Base-by-base conservation (phyloP, 2,888 invertebrate species). In the Scaptomyza reducta region DNA sequence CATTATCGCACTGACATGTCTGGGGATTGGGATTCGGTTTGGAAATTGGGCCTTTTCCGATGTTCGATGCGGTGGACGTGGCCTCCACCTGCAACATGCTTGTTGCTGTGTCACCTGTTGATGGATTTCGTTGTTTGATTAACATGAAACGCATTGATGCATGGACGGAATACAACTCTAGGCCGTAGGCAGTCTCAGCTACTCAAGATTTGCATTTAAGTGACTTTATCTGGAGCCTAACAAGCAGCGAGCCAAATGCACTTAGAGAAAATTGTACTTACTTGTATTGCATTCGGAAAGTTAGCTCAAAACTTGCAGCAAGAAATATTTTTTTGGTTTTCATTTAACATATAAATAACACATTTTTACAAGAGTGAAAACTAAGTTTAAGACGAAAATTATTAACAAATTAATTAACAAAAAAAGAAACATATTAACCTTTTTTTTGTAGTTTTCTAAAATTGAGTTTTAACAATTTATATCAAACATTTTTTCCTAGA, bases 1-100 rank as follows among this genome's bases (percentile, higher is more conserved):
- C 86, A 89, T 89, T 90, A 90, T 88, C 89, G 85, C 87, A 88
- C 79, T 84, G 86, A 87, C 82, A 88, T 86, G 86, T 86, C 80
- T 86, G 80, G 65, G 65, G 79, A 83, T 71, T 50, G 50, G 25
- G 50, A 77, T 83, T 46, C 50, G 68, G 49, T 31, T 38, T 45
- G 47, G 50, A 74, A 41, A 68, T 51, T 53, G 55, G 44, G 38
- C 7, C n/a, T n/a, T n/a, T n/a, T n/a, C n/a, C n/a, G n/a, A n/a
- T n/a, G n/a, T 35, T 31, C 3, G 14, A 0, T 29, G 49, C 50
- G 38, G 51, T 31, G 0, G 14, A 0, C 22, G 49, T 45, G 38
- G 51, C 55, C 57, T 77, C 74, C 62, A 67, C 68, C 55, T 65
- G 70, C 54, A 51, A 55, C 56, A 59, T 35, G 59, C 59, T 61